Base-by-base conservation (phyloP, 1,140 invertebrate species). In the Brachionus koreanus region DNA sequence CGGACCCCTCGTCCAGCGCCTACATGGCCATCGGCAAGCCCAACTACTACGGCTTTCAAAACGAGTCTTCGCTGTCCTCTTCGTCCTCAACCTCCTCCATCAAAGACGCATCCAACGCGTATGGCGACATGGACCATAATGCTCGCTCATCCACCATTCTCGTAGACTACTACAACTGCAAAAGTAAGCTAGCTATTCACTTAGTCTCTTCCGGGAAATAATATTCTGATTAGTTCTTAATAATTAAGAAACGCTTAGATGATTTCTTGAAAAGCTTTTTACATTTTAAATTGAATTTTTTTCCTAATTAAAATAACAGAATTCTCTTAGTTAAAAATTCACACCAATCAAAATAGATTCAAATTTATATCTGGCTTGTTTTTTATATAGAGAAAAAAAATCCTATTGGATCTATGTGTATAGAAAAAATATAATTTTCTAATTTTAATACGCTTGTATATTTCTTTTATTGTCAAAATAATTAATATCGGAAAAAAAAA, bases 151-250 rank as follows among this genome's bases (percentile, higher is more conserved):
- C 67, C 5, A 7, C 69, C 7, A 74, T 74, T 46, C 39, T 74
- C 19, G 69, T 74, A 25, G 69, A 74, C 25, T 74, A 74, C 43
- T 74, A 74, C 33, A 74, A 74, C 43, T 74, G 69, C 43, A 74
- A 74, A 74, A 74, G 69, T 74, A 35, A 74, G 42, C 25, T 46
- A 25, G 65, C 29, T 69, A 39, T 37, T 69, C 37, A 37, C 19
- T 37, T 33, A 37, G 13, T 69, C 37, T 74, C 37, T 35, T 46
- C 25, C 23, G 69, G 69, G 69, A 74, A 43, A 74, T 46, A 74
- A 69, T 69, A 74, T 25, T 46, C 43, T 46, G 69, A 74, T 74
- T 74, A 74, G 69, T 74, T 46, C 65, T 69, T 39, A 69, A 46
- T 74, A 74, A 46, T 46, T 25, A 74, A 74, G 42, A 46, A 74